phyloP scores from a whole-genome alignment of 2,888 invertebrate species.

The Epirrita christyi region DNA sequence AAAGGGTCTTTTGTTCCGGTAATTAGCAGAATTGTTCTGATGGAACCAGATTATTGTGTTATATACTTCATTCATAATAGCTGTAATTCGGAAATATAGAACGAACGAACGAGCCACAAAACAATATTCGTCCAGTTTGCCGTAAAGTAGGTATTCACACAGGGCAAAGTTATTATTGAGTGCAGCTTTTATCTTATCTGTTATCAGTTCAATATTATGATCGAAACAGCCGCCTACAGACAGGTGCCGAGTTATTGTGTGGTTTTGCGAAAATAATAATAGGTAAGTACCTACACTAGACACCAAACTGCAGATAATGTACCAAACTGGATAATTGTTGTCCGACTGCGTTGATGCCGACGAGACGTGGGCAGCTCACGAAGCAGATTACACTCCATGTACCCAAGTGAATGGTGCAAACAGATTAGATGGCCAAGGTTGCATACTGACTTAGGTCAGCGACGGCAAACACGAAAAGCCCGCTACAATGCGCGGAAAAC shows the following conservation, averaged over 20 bases:
- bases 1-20: neutral
- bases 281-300: constrained; percentile 28
- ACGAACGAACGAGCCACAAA: constrained; percentile 8
- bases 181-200: constrained; percentile 76
- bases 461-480: constrained; percentile 40
- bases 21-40: no score
- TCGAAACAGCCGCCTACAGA: constrained; percentile 61
- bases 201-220: constrained; percentile 77
- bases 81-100: neutral
- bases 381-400: constrained; percentile 52
- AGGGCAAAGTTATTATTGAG: constrained; percentile 60
- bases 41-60: no score
- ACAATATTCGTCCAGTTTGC: constrained; percentile 34
- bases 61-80: neutral
- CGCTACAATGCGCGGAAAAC: constrained; percentile 26
- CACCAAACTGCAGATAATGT: constrained; percentile 34
- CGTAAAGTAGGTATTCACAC: constrained; percentile 30
- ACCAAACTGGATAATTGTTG: constrained; percentile 42
- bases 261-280: constrained; percentile 46
- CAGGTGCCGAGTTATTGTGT: constrained; percentile 48
- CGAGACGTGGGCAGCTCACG: constrained; percentile 39
- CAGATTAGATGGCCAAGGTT: constrained; percentile 74
- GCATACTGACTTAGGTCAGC: constrained; percentile 64
- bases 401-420: constrained; percentile 37
- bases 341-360: constrained; percentile 24